Conservation (phyloP, 2,888 invertebrate genomes). For the Xanthorhoe designata region DNA sequence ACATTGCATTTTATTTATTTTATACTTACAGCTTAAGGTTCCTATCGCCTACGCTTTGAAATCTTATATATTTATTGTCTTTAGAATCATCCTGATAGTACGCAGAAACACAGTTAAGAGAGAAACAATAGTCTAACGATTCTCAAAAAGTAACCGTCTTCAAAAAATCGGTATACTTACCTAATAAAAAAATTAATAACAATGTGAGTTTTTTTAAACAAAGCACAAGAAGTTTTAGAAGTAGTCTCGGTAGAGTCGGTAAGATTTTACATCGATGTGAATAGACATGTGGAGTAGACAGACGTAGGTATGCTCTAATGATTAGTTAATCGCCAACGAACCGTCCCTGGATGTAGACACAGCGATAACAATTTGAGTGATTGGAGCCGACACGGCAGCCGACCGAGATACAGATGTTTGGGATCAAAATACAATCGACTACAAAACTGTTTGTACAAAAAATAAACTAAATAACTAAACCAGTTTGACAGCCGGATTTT, state of each 20-base stretch:
- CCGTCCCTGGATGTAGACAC: slow-evolving; percentile 59
- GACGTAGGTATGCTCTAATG: slow-evolving; percentile 54
- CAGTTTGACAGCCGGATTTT: not conserved
- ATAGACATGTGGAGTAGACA: slow-evolving; percentile 47
- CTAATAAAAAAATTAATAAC: too few species aligned
- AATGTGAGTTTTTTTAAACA: slow-evolving; percentile 38
- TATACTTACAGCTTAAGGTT: not conserved
- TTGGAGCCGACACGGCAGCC: slow-evolving; percentile 59
- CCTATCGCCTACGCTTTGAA: slow-evolving; percentile 11
- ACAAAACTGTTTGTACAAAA: slow-evolving; percentile 30
- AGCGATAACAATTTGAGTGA: slow-evolving; percentile 65
- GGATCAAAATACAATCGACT: slow-evolving; percentile 29
- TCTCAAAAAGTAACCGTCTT: not conserved
- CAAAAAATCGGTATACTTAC: slow-evolving; percentile 10
- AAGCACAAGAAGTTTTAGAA: slow-evolving; percentile 33
- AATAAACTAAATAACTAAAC: not conserved
- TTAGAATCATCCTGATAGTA: not conserved
- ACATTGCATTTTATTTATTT: not conserved
- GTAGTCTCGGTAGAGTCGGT: slow-evolving; percentile 24
- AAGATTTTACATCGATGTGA: slow-evolving; percentile 37
- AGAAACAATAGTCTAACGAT: not conserved
- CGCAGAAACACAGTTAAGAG: not conserved
- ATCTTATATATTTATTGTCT: slow-evolving; percentile 10
- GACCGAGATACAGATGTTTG: slow-evolving; percentile 54
- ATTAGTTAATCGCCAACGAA: slow-evolving; percentile 62